Conservation (phyloP, 2,797 vertebrate species). For the Todus mexicanus region DNA sequence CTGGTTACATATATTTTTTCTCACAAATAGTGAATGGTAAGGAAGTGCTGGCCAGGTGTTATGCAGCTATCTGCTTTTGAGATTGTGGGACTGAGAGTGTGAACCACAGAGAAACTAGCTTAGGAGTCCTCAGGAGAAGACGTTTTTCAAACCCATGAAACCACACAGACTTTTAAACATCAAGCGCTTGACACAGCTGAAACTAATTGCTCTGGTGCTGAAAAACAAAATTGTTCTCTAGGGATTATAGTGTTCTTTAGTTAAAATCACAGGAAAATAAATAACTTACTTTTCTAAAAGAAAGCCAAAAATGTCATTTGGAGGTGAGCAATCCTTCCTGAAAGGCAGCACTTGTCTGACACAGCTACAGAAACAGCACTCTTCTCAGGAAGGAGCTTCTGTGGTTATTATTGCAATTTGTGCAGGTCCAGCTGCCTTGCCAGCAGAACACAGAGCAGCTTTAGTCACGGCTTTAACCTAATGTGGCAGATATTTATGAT, state of each 20-base stretch:
- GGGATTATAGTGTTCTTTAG: conserved; percentile 56
- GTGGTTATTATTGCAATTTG: conserved; percentile 58
- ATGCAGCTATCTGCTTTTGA: neutral
- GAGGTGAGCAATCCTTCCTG: conserved; percentile 65
- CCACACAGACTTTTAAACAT: neutral
- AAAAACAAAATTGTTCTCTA: conserved; percentile 50
- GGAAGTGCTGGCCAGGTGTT: neutral
- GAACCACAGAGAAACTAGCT: neutral
- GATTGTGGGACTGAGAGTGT: neutral
- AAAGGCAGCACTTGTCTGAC: conserved; percentile 60
- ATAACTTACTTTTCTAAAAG: conserved; percentile 56
- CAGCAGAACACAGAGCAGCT: conserved; percentile 54
- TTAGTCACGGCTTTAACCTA: conserved; percentile 65
- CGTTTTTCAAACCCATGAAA: neutral
- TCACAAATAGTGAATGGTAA: neutral
- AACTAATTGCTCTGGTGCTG: conserved; percentile 45
- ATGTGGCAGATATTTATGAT: conserved; percentile 51
- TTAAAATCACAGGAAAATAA: conserved; percentile 67
- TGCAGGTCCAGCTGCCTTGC: conserved; percentile 58
- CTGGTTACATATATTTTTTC: neutral
- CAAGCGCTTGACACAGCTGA: conserved; percentile 26
- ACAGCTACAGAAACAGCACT: conserved; percentile 36
- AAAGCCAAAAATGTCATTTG: conserved; percentile 62
- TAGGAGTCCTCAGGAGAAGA: neutral
- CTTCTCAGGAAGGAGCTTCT: conserved; percentile 56